Base-by-base conservation (phyloP, 2,888 invertebrate species). In the Venusia cambrica region DNA sequence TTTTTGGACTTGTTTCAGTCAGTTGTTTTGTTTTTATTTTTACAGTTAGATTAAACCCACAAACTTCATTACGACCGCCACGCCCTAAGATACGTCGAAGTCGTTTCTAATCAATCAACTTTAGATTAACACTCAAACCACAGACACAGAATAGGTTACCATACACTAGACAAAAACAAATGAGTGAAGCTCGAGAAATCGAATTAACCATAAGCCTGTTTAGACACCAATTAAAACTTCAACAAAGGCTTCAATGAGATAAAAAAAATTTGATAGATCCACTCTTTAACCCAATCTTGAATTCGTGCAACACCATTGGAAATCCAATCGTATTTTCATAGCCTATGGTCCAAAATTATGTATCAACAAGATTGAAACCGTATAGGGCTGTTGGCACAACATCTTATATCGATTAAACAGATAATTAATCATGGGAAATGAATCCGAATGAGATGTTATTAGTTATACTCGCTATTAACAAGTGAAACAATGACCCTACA, bases 381-480 rank as follows among this genome's bases (percentile, higher is more conserved):
- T 70, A 78, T 75, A 75, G 77, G 81, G 76, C 74, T 85, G 85
- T 87, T 87, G 84, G 85, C 83, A 84, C 83, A 84, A 83, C 85
- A 84, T 85, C 84, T 85, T 77, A 81, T 85, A 83, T 84, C 85
- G 87, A 87, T 87, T 87, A 87, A 87, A 84, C 85, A 85, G 80
- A 85, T 87, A 87, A 87, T 87, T 87, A 85, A 87, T 87, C 87
- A 85, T 80, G 77, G 81, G 78, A 84, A 84, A 87, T 81, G 85
- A 75, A 75, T 83, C 83, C 81, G 87, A 87, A 85, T 85, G 87
- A 85, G 85, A 85, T 87, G 87, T 87, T 87, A 85, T 87, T 85
- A 87, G 87, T 84, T 85, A 80, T 79, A 83, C 79, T 84, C 74
- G 74, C 76, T 80, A 84, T 85, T 84, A 85, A 83, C 79, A 81